A percentile compares a stretch with the other conserved stretches of the same genome.
These are phyloP conservation scores for Drosophila sp. DNA, from an alignment of 1,140 invertebrate species.

Conservation along the genomic window DNA sequence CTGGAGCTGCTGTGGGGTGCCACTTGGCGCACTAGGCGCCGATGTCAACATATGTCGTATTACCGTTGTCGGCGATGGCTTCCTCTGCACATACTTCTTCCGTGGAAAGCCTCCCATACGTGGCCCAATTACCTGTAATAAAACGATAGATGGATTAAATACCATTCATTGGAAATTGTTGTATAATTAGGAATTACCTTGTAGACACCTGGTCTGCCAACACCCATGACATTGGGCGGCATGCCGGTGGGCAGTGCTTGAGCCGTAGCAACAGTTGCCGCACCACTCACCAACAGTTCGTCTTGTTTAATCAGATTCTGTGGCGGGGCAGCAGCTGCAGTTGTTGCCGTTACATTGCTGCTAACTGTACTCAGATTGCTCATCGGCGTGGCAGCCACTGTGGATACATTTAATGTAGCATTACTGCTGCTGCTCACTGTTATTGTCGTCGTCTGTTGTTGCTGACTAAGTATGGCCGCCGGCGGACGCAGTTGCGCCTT, in stretches of 20 bases:
- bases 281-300: constrained; percentile 55
- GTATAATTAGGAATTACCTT: constrained; percentile 56
- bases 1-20: constrained; percentile 58
- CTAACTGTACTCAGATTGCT: constrained; percentile 53
- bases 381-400: constrained; percentile 65
- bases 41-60: constrained; percentile 76
- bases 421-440: constrained; percentile 36
- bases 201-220: constrained; percentile 79
- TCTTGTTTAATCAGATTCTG: constrained; percentile 70
- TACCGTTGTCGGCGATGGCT: constrained; percentile 77
- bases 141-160: not conserved
- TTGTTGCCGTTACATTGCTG: constrained; percentile 41
- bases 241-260: constrained; percentile 55
- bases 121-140: constrained; percentile 76
- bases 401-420: constrained; percentile 58
- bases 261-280: constrained; percentile 55
- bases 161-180: not conserved
- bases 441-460: constrained; percentile 80
- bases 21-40: constrained; percentile 45
- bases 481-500: constrained; percentile 93
- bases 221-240: constrained; percentile 78
- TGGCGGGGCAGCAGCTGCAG: constrained; percentile 47
- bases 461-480: constrained; percentile 87
- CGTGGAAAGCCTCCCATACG: constrained; percentile 82
- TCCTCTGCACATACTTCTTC: constrained; percentile 82